Percentiles rank a stretch among this genome's conserved stretches.
Evolutionary conservation across 2,888 invertebrate genomes (phyloP).

Genomic region (Serripes groenlandicus): DNA sequence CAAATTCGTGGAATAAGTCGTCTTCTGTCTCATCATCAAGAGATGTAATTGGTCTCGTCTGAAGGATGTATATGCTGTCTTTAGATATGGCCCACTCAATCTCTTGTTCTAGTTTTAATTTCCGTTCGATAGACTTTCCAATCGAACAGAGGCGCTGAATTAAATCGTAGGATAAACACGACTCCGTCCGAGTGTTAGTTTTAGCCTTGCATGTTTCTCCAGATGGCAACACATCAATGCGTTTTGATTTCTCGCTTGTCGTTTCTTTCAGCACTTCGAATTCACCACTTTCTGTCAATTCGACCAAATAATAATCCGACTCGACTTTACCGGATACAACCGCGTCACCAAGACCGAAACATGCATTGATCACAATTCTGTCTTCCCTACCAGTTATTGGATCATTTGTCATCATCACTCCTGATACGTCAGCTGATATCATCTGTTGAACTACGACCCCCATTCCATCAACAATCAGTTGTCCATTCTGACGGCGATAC

Average conservation of each 20-base stretch:
- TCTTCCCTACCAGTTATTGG: conserved; percentile 19
- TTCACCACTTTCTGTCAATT: neutral
- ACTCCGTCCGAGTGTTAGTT: neutral
- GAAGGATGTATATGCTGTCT: conserved; percentile 6
- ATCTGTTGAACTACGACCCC: conserved; percentile 34
- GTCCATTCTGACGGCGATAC: conserved; percentile 90
- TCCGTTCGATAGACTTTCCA: neutral
- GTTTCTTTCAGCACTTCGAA: neutral
- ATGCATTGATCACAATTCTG: conserved; percentile 22
- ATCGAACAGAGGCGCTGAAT: neutral
- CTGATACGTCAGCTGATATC: conserved; percentile 27
- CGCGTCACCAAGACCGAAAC: conserved; percentile 23
- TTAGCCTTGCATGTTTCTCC: neutral
- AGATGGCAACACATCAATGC: neutral
- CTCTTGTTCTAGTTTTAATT: neutral
- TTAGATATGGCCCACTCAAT: conserved; percentile 28
- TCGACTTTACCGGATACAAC: conserved; percentile 25
- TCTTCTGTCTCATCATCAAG: conserved; percentile 11
- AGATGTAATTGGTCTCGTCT: conserved; percentile 22
- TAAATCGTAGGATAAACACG: neutral
- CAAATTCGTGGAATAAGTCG: conserved; percentile 28
- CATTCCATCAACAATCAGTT: conserved; percentile 11
- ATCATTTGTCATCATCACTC: conserved; percentile 32
- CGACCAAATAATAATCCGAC: conserved; percentile 2
- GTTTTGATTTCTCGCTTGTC: neutral